These are phyloP conservation scores for Eleginops maclovinus DNA, from an alignment of 2,113 vertebrate species.

Conservation along the genomic window DNA sequence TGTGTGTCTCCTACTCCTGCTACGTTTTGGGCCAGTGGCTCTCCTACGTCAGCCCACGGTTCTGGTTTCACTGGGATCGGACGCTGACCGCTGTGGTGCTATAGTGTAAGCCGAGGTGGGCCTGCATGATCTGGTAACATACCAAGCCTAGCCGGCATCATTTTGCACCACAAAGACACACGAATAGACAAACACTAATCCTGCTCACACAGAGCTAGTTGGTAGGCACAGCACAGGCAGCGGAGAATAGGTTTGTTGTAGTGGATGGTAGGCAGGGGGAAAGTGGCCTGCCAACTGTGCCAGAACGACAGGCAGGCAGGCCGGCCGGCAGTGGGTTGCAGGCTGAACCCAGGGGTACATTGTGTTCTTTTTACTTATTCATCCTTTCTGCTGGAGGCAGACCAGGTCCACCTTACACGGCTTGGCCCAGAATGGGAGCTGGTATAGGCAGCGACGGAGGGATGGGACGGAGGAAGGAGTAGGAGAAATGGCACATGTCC, in stretches of 20 bases:
- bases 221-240: constrained; percentile 57
- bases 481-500: constrained; percentile 40
- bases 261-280: constrained; percentile 56
- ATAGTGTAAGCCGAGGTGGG: constrained; percentile 73
- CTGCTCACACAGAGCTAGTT: constrained; percentile 44
- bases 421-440: constrained; percentile 58
- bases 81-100: constrained; percentile 38
- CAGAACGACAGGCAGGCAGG: constrained; percentile 59
- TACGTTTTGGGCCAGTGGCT: constrained; percentile 41
- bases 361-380: constrained; percentile 83
- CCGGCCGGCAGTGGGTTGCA: constrained; percentile 60
- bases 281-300: constrained; percentile 59
- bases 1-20: constrained; percentile 19
- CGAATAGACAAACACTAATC: constrained; percentile 40
- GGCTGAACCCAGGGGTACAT: constrained; percentile 77
- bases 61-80: constrained; percentile 74
- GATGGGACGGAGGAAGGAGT: constrained; percentile 44
- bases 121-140: constrained; percentile 73
- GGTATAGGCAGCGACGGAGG: constrained; percentile 52
- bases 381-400: constrained; percentile 74
- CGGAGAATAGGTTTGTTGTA: constrained; percentile 55
- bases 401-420: constrained; percentile 71
- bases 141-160: constrained; percentile 55
- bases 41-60: constrained; percentile 60
- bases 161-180: constrained; percentile 54